A percentile compares a stretch with the other conserved stretches of the same genome.
These are phyloP conservation scores for Spisula solida DNA, from an alignment of 2,888 invertebrate genomes.

Conservation along the genomic window DNA sequence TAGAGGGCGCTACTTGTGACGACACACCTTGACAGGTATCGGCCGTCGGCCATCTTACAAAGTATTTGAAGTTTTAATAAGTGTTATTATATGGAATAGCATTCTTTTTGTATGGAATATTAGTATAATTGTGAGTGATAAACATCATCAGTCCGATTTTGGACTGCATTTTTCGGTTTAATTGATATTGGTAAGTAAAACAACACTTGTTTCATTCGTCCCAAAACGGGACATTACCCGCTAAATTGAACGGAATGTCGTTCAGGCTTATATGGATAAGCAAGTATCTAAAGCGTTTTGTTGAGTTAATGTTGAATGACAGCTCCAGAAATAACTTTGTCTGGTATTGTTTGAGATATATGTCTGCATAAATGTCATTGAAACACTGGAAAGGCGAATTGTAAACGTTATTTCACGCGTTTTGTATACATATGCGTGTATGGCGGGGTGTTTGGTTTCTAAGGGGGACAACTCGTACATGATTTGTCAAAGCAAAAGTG, in stretches of 20 bases:
- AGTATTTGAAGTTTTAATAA: conserved; percentile 52
- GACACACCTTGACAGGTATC: conserved; percentile 71
- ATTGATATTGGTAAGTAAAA: conserved; percentile 59
- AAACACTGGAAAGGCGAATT: not conserved
- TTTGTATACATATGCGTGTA: conserved; percentile 36
- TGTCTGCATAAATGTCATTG: not conserved
- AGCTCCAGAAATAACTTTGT: not conserved
- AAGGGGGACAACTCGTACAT: conserved; percentile 30
- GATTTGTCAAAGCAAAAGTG: conserved; percentile 32
- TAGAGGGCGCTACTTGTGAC: conserved; percentile 74
- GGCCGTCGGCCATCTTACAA: conserved; percentile 69
- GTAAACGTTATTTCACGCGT: not conserved
- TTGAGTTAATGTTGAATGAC: conserved; percentile 22
- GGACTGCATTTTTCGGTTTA: conserved; percentile 42
- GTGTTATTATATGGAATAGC: conserved; percentile 49
- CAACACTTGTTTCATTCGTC: conserved; percentile 25
- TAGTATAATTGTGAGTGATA: conserved; percentile 37
- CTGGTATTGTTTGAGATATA: not conserved
- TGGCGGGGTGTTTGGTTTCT: not conserved
- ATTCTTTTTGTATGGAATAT: conserved; percentile 53
- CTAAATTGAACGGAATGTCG: conserved; percentile 57
- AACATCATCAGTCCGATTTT: conserved; percentile 29
- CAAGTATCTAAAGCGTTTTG: conserved; percentile 15
- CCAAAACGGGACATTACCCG: conserved; percentile 51
- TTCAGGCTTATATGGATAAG: not conserved